phyloP scores from a whole-genome alignment of 2,113 vertebrate genomes.

The Myotis brandtii region DNA sequence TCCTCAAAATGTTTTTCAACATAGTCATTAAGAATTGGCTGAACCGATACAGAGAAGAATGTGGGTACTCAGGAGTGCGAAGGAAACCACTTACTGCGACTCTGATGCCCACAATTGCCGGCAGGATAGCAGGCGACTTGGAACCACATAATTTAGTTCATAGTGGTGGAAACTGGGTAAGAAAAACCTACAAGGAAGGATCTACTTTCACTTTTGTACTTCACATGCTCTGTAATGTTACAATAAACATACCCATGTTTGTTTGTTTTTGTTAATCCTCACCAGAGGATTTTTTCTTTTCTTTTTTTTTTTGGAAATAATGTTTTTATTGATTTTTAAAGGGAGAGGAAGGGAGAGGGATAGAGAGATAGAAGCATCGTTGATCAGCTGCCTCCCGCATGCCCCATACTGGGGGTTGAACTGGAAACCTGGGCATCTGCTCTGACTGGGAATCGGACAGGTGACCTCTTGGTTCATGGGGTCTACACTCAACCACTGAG shows the following conservation, averaged over 20 bases:
- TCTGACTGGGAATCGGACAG: too few species aligned
- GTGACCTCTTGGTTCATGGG: too few species aligned
- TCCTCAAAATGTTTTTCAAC: conserved; percentile 77
- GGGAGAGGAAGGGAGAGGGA: too few species aligned
- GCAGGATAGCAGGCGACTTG: background rate
- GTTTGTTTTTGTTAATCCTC: too few species aligned
- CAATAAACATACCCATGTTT: background rate
- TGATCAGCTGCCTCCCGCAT: too few species aligned
- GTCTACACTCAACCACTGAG: too few species aligned
- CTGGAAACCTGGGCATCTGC: too few species aligned
- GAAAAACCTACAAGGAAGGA: background rate
- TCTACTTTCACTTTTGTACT: background rate
- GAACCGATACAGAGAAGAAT: conserved; percentile 67
- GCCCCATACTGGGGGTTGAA: too few species aligned
- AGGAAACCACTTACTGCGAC: conserved; percentile 60
- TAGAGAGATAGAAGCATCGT: too few species aligned
- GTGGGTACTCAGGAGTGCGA: conserved; percentile 57
- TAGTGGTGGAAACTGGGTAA: background rate
- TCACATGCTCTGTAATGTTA: background rate
- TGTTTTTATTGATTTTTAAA: too few species aligned
- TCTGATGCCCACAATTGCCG: background rate
- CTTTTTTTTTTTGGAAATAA: too few species aligned
- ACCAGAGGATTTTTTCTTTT: too few species aligned
- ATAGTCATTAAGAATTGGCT: conserved; percentile 72
- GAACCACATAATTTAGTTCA: conserved; percentile 54